These are phyloP conservation scores for Myotis daubentonii DNA, from an alignment of 2,797 vertebrate species.

Conservation along the genomic window DNA sequence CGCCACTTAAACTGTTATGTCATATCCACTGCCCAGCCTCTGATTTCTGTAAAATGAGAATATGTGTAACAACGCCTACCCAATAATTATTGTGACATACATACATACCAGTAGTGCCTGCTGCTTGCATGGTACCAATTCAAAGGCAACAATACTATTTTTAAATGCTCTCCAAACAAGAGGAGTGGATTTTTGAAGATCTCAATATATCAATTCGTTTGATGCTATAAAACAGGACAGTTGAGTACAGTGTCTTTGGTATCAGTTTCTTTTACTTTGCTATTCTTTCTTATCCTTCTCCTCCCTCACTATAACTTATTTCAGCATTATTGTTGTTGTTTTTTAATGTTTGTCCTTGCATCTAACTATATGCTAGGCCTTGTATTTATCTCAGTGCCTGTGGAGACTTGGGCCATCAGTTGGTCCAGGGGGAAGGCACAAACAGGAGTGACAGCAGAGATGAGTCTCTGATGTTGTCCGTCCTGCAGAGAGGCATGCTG, in stretches of 20 bases:
- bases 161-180: background rate
- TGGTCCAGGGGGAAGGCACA: background rate
- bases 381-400: accelerated
- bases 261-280: background rate
- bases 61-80: background rate
- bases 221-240: background rate
- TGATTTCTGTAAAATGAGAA: background rate
- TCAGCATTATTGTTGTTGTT: background rate
- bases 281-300: background rate
- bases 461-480: background rate
- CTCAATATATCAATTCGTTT: background rate
- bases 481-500: background rate
- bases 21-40: background rate
- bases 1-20: background rate
- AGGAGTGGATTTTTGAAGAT: background rate
- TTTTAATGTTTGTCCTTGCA: too few species aligned
- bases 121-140: background rate
- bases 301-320: background rate
- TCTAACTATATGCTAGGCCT: background rate
- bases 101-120: background rate
- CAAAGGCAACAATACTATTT: background rate
- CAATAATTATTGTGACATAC: background rate
- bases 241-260: background rate
- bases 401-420: background rate
- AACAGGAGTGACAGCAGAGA: background rate